Conservation (phyloP, 2,113 vertebrate species). For the Ascaphus truei region DNA sequence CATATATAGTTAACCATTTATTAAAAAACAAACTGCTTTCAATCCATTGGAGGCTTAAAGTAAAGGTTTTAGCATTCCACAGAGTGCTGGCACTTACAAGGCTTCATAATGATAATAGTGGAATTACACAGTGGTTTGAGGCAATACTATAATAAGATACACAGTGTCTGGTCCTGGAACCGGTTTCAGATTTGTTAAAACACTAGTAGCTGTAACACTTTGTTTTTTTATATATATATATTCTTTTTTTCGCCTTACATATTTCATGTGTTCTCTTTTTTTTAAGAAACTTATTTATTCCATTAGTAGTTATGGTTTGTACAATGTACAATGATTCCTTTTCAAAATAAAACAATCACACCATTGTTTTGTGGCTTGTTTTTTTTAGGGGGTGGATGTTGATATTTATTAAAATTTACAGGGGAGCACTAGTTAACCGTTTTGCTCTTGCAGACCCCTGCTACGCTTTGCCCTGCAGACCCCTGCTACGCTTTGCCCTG, state of each 20-base stretch:
- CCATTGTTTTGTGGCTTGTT: not conserved
- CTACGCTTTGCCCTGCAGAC: too few species aligned
- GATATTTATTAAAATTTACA: too few species aligned
- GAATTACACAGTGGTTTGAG: not conserved
- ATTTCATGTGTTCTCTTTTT: slow-evolving; percentile 83
- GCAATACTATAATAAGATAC: not conserved
- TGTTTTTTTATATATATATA: slow-evolving; percentile 55
- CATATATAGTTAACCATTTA: too few species aligned
- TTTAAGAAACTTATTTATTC: slow-evolving; percentile 91
- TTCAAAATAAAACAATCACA: slow-evolving; percentile 61
- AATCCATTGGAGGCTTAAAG: not conserved
- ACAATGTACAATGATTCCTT: slow-evolving; percentile 86
- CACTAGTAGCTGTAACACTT: not conserved
- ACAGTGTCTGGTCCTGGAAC: not conserved
- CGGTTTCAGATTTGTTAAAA: not conserved
- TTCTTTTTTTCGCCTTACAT: slow-evolving; percentile 68
- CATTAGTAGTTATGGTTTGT: slow-evolving; percentile 96
- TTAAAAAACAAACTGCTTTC: not conserved
- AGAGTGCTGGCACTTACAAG: slow-evolving; percentile 71
- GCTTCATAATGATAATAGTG: too few species aligned
- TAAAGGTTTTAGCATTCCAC: slow-evolving; percentile 74
- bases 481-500: too few species aligned
- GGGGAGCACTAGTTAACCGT: too few species aligned
- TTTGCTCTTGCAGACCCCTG: too few species aligned
- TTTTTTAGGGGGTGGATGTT: not conserved